These are phyloP conservation scores for Ceyx margarethae DNA, from an alignment of 2,113 vertebrate species.

Conservation along the genomic window DNA sequence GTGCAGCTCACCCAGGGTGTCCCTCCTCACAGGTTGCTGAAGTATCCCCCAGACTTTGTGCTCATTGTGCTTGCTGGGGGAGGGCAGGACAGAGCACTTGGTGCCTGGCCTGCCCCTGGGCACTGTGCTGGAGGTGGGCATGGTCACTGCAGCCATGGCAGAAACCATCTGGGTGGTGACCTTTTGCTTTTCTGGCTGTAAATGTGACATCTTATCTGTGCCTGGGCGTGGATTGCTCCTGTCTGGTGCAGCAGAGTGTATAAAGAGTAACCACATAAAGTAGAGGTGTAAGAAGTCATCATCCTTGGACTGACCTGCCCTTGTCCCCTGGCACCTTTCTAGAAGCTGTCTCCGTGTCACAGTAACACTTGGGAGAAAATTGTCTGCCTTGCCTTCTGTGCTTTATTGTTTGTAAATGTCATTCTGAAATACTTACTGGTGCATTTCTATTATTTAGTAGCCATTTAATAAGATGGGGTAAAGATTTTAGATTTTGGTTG, in stretches of 20 bases:
- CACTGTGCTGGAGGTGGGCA: not conserved
- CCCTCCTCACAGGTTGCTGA: not conserved
- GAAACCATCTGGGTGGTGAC: not conserved
- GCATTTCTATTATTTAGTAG: slow-evolving; percentile 13
- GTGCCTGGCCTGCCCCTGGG: not conserved
- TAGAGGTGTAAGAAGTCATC: not conserved
- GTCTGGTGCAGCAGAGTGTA: not conserved
- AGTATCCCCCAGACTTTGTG: not conserved
- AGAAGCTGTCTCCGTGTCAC: not conserved
- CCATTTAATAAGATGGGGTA: slow-evolving; percentile 26
- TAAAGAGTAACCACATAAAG: not conserved
- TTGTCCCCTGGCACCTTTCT: not conserved
- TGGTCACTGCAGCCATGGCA: not conserved
- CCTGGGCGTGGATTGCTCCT: not conserved
- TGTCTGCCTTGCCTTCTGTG: not conserved
- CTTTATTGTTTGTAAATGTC: slow-evolving; percentile 19
- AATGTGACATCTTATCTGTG: not conserved
- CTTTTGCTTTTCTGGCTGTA: not conserved
- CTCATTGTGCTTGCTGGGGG: not conserved
- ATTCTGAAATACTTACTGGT: not conserved
- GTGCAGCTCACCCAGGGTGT: not conserved
- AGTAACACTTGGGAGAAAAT: not conserved
- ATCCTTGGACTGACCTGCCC: not conserved
- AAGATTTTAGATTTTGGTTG: slow-evolving; percentile 35
- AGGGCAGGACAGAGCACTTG: rapidly evolving